Base-by-base conservation (phyloP, 2,888 invertebrate species). In the Dryococelus australis region DNA sequence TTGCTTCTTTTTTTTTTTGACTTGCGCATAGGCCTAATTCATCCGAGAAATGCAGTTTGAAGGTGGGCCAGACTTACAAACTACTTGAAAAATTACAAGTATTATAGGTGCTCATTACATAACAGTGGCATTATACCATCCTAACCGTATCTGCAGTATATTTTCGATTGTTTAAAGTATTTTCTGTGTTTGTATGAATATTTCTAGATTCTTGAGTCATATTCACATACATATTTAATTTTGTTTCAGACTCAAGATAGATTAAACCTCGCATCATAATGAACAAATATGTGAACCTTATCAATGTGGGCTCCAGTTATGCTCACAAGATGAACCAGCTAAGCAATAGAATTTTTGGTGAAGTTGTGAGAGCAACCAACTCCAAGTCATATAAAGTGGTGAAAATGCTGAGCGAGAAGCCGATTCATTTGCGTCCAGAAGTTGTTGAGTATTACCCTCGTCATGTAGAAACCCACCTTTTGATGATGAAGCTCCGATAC, bases 281-380 rank as follows among this genome's bases (percentile, higher is more conserved):
- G 65, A n/a, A 9, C 65, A 65, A 65, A 92, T 98, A 98, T 91
- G 92, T 94, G 0, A 94, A 96, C 88, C 92, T 98, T 83, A 94
- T 95, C 16, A 96, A 96, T 90, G 93, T 94, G 53, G 93, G 95
- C 0, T 97, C 97, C 0, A 96, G 95, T 90, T 99, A 98, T 92
- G 97, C 97, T 0, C 94, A 94, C 4, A 94, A 97, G 84, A 98
- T 99, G 98, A 96, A 96, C 90, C 94, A 96, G 84, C 93, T 99
- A 26, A 97, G 98, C 43, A 97, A 97, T 90, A 94, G 96, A 90
- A 98, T 98, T 90, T 98, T 98, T 92, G 97, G 97, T 0, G 98
- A 98, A 93, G 97, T 98, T 0, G 95, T 95, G 0, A 94, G 97
- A 87, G 95, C 96, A 0, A 98, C 97, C 0, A 95, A 95, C 91